Evolutionary conservation across 1,140 invertebrate genomes (phyloP), one percentile per base, ranked within the genome.

Genomic region (Drosophila obscura): DNA sequence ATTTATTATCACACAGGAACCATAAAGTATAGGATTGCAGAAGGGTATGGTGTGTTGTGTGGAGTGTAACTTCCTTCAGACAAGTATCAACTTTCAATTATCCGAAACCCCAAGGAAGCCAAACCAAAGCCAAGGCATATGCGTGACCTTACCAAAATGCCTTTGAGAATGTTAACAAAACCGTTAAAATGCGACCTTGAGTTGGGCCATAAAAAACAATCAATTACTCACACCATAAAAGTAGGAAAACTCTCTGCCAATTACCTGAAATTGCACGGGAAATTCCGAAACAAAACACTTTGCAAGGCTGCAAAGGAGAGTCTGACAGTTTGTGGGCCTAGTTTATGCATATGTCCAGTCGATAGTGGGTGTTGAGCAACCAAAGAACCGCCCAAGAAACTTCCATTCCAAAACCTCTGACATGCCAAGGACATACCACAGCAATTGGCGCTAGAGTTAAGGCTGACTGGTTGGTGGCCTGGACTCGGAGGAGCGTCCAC

Each of bases 161-260:
- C 59, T 56, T 48, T 5, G 19, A 31, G 44, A 68, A 57, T 57
- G 51, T 39, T 46, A 44, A 26, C 59, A 53, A 48, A 63, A 48
- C 39, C 52, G 55, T 52, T 58, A 43, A 56, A 39, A 59, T n/a
- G 63, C 67, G 80, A 68, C 80, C 80, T 83, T 83, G 80, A 49
- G 60, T 56, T 48, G 59, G 16, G 24, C 41, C 4, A 19, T 51
- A 16, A 26, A 45, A 59, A 67, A 63, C 78, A 81, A 77, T 77
- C 77, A 77, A 78, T 87, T 85, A 85, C 69, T 55, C 51, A 71
- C 69, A 87, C 67, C 44, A 56, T 48, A 63, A 68, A 50, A 31
- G 31, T 11, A 13, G 41, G 31, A 24, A 39, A 39, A 13, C 4
- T 39, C 49, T 41, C 11, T 4, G 53, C 16, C 48, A 87, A 81